Conservation (phyloP, 35 echinoderm and acorn worm genomes). For the Patiria miniata region DNA sequence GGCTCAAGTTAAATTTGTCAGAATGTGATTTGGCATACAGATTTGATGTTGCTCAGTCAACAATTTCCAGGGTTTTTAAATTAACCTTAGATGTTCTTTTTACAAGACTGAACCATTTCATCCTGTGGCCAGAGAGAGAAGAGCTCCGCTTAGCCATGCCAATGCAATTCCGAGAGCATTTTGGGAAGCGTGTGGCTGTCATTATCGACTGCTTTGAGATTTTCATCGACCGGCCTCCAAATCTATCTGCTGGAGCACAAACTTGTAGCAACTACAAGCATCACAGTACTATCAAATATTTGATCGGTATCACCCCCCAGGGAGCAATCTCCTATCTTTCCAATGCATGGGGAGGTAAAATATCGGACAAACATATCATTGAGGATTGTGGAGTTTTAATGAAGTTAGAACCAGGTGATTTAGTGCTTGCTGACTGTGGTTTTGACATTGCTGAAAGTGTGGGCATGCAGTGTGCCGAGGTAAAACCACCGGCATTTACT, state of each 20-base stretch:
- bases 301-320: no score
- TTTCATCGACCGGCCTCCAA: conserved; percentile 44
- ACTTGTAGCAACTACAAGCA: conserved; percentile 45
- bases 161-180: conserved; percentile 25
- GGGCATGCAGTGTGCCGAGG: background rate
- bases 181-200: conserved; percentile 44
- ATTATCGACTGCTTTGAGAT: conserved; percentile 61
- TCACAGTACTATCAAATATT: conserved; percentile 45
- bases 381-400: background rate
- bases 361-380: conserved; percentile 16
- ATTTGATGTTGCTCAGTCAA: no score
- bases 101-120: no score
- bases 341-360: conserved; percentile 28
- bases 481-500: conserved; percentile 30
- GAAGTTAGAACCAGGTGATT: background rate
- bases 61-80: no score
- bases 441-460: conserved; percentile 31
- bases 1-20: no score
- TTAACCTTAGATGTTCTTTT: no score
- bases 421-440: conserved; percentile 25
- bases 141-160: conserved; percentile 30
- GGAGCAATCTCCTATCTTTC: conserved; percentile 29
- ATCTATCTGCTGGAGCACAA: conserved; percentile 27
- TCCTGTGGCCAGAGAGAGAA: conserved; percentile 31
- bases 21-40: no score